Evolutionary conservation across 2,113 vertebrate species (phyloP).

Genomic region (Nothocercus nigrocapillus): DNA sequence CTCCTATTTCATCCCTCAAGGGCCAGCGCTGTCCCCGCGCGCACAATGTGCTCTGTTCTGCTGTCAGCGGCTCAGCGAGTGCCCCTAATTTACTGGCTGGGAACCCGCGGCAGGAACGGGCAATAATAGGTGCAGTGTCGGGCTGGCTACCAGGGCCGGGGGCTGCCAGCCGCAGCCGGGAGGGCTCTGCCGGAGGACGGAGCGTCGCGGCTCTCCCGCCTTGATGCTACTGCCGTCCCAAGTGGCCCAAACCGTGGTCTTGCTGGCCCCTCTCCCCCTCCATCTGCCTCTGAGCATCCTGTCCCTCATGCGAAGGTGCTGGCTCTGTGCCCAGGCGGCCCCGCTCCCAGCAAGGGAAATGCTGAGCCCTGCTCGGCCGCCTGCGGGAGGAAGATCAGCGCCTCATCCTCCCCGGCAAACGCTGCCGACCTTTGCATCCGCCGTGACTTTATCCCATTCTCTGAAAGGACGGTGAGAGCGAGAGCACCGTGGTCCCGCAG

Average conservation of each 20-base stretch:
- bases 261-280: not conserved
- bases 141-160: not conserved
- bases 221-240: accelerated
- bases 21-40: slow-evolving; percentile 49
- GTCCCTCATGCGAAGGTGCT: not conserved
- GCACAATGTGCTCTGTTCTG: slow-evolving; percentile 63
- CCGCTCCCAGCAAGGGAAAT: not conserved
- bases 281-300: not conserved
- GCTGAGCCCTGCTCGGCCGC: not conserved
- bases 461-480: not conserved
- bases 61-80: slow-evolving; percentile 22
- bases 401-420: not conserved
- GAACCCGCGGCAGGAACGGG: slow-evolving; percentile 36
- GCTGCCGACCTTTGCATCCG: accelerated
- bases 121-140: slow-evolving; percentile 22
- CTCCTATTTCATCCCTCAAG: slow-evolving; percentile 71
- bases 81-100: slow-evolving; percentile 71
- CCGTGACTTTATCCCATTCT: not conserved
- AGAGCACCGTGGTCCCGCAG: not conserved
- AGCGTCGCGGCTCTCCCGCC: not conserved
- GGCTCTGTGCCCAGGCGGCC: not conserved
- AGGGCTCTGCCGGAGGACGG: not conserved
- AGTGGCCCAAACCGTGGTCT: accelerated
- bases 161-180: not conserved
- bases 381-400: not conserved